Conservation (phyloP, 2,888 invertebrate species). For the Mesorhabditis spiculigera region DNA sequence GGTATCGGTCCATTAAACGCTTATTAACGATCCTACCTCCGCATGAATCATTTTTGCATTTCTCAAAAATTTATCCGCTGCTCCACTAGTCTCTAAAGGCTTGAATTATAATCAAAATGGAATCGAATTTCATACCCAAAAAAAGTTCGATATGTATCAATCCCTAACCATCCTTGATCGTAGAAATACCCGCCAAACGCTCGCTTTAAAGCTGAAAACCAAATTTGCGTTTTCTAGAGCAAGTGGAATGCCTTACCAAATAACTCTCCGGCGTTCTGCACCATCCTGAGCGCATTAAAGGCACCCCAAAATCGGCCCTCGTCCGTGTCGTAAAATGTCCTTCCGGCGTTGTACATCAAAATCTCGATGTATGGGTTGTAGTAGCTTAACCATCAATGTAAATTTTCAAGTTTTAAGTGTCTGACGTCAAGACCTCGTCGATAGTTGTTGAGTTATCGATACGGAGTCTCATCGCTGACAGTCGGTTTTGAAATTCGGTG, state of each 20-base stretch:
- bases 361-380: background rate
- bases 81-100: background rate
- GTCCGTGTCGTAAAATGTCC: background rate
- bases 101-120: background rate
- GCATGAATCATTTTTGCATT: background rate
- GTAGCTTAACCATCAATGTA: background rate
- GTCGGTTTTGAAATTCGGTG: too few relatives aligned
- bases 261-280: background rate
- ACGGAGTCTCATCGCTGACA: too few relatives aligned
- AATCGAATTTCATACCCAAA: background rate
- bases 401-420: background rate
- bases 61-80: background rate
- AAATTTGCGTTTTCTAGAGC: background rate
- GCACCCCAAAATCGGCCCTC: slow-evolving; percentile 5
- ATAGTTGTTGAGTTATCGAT: too few relatives aligned
- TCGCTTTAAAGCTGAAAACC: background rate
- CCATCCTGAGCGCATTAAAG: background rate
- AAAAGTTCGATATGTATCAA: background rate
- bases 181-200: background rate
- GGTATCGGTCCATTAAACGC: too few relatives aligned
- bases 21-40: too few relatives aligned
- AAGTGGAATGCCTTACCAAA: background rate
- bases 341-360: background rate
- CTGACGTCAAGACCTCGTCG: background rate
- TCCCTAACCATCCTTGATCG: background rate